Conservation (phyloP, 2,113 vertebrate genomes). For the Corythornis cristatus region DNA sequence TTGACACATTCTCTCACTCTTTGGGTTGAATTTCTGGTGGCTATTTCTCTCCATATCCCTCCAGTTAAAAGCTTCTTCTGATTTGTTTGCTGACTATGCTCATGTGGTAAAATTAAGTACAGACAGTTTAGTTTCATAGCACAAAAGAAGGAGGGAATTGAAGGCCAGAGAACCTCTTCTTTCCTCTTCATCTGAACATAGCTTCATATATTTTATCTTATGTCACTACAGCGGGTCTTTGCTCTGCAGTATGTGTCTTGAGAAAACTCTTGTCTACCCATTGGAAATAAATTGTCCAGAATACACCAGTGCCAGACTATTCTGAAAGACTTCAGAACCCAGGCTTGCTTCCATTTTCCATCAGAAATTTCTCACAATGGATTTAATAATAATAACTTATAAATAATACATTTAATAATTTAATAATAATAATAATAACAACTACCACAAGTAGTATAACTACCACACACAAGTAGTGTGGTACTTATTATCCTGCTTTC, state of each 20-base stretch:
- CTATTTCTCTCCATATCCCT: background rate
- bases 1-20: background rate
- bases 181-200: background rate
- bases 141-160: background rate
- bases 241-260: background rate
- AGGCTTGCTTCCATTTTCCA: background rate
- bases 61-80: background rate
- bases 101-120: background rate
- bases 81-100: background rate
- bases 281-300: background rate
- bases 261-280: background rate
- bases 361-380: background rate
- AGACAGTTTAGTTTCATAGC: background rate
- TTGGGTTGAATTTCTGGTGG: conserved; percentile 31
- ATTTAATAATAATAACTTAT: background rate
- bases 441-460: background rate
- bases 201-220: background rate
- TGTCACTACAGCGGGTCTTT: background rate
- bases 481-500: background rate
- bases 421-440: background rate
- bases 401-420: no score
- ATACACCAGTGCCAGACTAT: background rate
- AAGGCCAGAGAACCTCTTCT: background rate
- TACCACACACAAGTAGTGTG: no score
- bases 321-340: background rate